phyloP scores from a whole-genome alignment of 2,113 vertebrate genomes.

The Amphilophus citrinellus region DNA sequence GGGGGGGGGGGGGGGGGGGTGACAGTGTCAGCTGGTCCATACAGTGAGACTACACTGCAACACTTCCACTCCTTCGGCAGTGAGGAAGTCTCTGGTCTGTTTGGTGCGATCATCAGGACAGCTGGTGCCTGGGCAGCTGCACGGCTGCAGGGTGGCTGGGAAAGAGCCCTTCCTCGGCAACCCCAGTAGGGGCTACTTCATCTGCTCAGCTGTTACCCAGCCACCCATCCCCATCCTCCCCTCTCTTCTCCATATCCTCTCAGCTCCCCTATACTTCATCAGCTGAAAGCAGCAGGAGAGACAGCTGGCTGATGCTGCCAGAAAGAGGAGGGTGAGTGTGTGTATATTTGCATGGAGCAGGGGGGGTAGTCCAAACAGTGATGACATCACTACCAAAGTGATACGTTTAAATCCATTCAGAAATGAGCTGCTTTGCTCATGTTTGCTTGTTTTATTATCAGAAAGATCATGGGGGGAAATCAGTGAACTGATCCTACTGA shows the following conservation, averaged over 20 bases:
- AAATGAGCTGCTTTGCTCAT: conserved; percentile 2
- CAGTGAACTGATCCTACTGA: background rate
- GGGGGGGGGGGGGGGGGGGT: background rate
- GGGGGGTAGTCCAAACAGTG: conserved; percentile 17
- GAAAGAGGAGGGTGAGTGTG: conserved; percentile 39
- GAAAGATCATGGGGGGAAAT: background rate
- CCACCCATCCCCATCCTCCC: conserved; percentile 33
- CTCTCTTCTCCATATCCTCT: conserved; percentile 7
- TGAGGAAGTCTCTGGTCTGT: conserved; percentile 52
- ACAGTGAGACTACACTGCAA: conserved; percentile 31
- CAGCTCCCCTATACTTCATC: conserved; percentile 54
- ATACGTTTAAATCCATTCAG: conserved; percentile 42
- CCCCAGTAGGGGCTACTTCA: conserved; percentile 75
- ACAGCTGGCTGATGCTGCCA: conserved; percentile 77
- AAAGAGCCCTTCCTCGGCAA: conserved; percentile 63
- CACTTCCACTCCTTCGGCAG: conserved; percentile 29
- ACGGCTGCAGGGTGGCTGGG: conserved; percentile 77
- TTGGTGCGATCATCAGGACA: conserved; percentile 65
- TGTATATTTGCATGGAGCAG: conserved; percentile 32
- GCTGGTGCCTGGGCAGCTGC: conserved; percentile 78
- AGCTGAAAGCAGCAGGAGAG: conserved; percentile 77
- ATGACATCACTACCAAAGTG: conserved; percentile 60
- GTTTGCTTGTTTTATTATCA: background rate
- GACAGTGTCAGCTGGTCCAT: conserved; percentile 60
- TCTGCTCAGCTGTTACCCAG: conserved; percentile 74